Conservation (phyloP, 2,113 vertebrate species). For the Mastomys natalensis region DNA sequence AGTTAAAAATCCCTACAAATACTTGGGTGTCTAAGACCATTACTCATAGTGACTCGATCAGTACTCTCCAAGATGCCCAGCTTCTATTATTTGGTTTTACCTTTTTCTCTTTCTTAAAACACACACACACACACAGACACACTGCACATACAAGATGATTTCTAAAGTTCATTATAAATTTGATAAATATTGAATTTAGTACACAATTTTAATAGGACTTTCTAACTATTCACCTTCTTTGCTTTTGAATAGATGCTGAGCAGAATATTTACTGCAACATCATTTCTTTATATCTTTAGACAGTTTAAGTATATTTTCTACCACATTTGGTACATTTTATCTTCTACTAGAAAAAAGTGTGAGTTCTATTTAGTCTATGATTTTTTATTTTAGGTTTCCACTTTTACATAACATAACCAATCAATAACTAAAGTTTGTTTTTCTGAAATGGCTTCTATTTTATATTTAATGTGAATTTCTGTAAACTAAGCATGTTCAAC, state of each 20-base stretch:
- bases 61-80: neutral
- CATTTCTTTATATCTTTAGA: neutral
- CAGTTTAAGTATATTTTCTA: neutral
- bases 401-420: too few relatives aligned
- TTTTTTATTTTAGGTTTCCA: neutral
- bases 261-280: neutral
- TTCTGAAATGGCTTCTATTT: neutral
- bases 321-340: neutral
- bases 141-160: neutral
- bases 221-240: neutral
- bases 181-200: constrained; percentile 2
- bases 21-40: neutral
- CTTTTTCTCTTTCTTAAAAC: neutral
- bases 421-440: neutral
- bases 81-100: too few relatives aligned
- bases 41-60: neutral
- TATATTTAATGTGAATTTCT: constrained; percentile 4
- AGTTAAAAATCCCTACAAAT: neutral
- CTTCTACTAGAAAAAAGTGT: neutral
- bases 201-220: neutral
- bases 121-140: neutral
- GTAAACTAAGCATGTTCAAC: neutral
- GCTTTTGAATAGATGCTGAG: neutral
- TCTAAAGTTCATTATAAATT: neutral
- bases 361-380: neutral